Evolutionary conservation across 2,888 invertebrate species (phyloP).

Genomic region (Cheilosia soror): DNA sequence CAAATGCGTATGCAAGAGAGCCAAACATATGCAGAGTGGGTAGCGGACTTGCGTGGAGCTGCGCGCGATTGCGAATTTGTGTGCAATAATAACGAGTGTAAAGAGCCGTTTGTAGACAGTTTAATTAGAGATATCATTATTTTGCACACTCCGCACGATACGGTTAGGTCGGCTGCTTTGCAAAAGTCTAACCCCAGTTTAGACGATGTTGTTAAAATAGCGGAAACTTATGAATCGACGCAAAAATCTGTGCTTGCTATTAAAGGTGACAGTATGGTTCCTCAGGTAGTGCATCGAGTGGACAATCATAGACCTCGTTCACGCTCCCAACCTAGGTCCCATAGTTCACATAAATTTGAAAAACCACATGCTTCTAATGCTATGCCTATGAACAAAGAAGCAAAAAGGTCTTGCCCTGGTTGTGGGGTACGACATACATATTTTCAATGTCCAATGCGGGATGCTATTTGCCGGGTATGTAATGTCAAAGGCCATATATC

Average conservation of each 20-base stretch:
- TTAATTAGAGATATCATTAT: constrained; percentile 51
- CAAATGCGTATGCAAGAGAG: constrained; percentile 30
- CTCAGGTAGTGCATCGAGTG: background rate
- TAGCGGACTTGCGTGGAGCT: constrained; percentile 58
- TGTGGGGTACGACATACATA: constrained; percentile 29
- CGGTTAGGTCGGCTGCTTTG: too few species aligned
- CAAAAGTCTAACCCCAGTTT: too few species aligned
- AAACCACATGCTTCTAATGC: constrained; percentile 1
- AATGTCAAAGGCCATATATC: constrained; percentile 48
- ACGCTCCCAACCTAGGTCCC: constrained; percentile 22
- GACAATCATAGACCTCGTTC: constrained; percentile 23
- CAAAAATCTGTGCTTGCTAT: background rate
- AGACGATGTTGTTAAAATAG: too few species aligned
- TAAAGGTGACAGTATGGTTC: constrained; percentile 5
- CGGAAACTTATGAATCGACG: too few species aligned
- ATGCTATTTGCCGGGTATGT: constrained; percentile 27
- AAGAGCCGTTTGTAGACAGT: constrained; percentile 49
- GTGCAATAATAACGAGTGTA: constrained; percentile 22
- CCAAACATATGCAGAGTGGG: constrained; percentile 41
- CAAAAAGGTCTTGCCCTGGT: constrained; percentile 9
- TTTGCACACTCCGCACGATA: constrained; percentile 46
- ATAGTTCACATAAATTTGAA: constrained; percentile 21
- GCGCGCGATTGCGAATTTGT: constrained; percentile 48
- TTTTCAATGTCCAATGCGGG: constrained; percentile 4
- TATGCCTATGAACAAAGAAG: background rate